Evolutionary conservation across 2,797 vertebrate genomes (phyloP), one percentile per base, ranked within the genome.

Genomic region (Esox masquinongy): DNA sequence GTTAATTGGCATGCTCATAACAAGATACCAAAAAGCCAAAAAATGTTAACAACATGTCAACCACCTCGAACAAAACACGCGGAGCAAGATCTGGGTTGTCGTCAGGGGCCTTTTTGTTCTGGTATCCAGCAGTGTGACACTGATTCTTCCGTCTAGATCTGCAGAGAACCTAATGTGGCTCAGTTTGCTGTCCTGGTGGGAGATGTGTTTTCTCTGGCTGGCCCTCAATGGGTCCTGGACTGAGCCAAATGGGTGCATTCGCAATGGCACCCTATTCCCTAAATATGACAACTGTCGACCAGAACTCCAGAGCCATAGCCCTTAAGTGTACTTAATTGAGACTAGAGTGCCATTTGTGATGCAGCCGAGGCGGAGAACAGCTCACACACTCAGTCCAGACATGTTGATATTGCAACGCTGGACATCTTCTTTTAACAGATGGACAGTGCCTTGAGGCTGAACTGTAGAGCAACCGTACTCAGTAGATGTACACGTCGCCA

Each of bases 171-270:
- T 75, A 69, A 74, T 34, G 39, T 26, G 39, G 56, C n/a, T 59
- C 34, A 53, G 73, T 81, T 64, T 77, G 75, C 73, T 73, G 76
- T 77, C 74, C 70, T 67, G 66, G 26, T 24, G 39, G 82, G 68
- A 53, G 24, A 51, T 59, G 24, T 82, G 79, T 88, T 89, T 87
- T 78, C 73, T 78, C 68, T 82, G 82, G 79, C 73, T 68, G 75
- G 53, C 29, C 68, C 72, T 73, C 79, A 50, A 15, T 11, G 8
- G 69, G 68, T 70, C 72, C 77, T 77, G 76, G 75, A 66, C 51
- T 9, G 53, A 9, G 8, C 19, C 9, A 29, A 29, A 66, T 29
- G 29, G 1, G 0, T 66, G 53, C 0, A 3, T 24, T 17, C n/a
- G 6, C 2, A 2, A 59, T 11, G n/a, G 9, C 53, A 59, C n/a